These are phyloP conservation scores for Drosophila pandora DNA, from an alignment of 1,140 invertebrate species.

Conservation along the genomic window DNA sequence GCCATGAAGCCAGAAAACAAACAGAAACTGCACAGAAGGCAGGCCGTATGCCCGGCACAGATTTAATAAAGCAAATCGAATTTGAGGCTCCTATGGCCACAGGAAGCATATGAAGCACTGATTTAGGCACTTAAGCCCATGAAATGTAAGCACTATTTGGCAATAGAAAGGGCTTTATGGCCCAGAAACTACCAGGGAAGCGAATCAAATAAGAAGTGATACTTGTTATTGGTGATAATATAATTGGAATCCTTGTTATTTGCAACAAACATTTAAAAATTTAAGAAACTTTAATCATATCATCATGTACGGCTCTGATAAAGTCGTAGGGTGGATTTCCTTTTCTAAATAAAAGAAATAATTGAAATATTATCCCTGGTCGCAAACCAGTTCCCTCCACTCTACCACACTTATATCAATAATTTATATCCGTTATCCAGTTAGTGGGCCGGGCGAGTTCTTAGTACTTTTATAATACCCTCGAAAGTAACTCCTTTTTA, in stretches of 20 bases:
- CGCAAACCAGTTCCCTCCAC: neutral
- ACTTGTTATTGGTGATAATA: neutral
- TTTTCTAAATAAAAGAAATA: neutral
- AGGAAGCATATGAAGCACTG: constrained; percentile 1
- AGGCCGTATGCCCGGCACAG: constrained; percentile 8
- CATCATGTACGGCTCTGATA: neutral
- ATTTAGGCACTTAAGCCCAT: constrained; percentile 5
- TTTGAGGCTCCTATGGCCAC: constrained; percentile 17
- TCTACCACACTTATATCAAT: constrained; percentile 10
- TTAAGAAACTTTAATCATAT: too few species aligned
- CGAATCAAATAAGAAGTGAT: neutral
- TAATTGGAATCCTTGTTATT: too few species aligned
- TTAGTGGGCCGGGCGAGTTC: constrained; percentile 24
- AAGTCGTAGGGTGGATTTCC: neutral
- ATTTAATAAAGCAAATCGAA: constrained; percentile 48
- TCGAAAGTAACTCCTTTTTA: constrained; percentile 38
- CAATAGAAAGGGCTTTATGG: constrained; percentile 2
- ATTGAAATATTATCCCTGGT: constrained; percentile 3
- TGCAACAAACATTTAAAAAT: too few species aligned
- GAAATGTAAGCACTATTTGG: constrained; percentile 6
- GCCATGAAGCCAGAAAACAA: constrained; percentile 52
- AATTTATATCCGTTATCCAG: constrained; percentile 41
- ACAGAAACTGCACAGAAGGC: constrained; percentile 30
- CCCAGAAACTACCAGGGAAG: neutral
- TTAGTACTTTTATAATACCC: constrained; percentile 35